Conservation (phyloP, 2,888 invertebrate genomes). For the Cartodere bifasciata region DNA sequence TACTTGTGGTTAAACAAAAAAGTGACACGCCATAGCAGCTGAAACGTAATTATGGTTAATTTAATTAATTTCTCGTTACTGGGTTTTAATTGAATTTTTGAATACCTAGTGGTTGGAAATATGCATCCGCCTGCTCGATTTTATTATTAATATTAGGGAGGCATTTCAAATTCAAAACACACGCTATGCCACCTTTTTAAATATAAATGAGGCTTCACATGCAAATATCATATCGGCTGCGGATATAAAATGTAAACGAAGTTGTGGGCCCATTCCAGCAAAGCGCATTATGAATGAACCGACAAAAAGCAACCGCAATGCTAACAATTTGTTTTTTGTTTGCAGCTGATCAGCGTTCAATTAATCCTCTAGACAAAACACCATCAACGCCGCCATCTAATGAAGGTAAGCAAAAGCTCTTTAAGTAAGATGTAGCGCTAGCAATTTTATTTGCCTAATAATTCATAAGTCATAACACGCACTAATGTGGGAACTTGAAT, state of each 20-base stretch:
- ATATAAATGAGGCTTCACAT: constrained; percentile 5
- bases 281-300: too few species aligned
- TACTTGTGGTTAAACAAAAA: too few species aligned
- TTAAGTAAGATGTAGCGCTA: constrained; percentile 2
- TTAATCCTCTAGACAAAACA: constrained; percentile 54
- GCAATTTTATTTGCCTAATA: too few species aligned
- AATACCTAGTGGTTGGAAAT: constrained; percentile 17
- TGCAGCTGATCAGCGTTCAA: constrained; percentile 40
- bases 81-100: constrained; percentile 17
- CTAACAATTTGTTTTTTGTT: too few species aligned
- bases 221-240: constrained; percentile 3
- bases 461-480: too few species aligned
- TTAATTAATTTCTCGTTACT: too few species aligned
- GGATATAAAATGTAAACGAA: too few species aligned
- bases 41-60: too few species aligned
- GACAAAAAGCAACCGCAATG: too few species aligned
- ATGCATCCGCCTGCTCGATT: constrained; percentile 11
- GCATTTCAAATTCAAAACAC: constrained; percentile 1
- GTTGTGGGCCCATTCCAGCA: too few species aligned
- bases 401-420: constrained; percentile 41
- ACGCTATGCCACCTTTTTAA: constrained; percentile 4
- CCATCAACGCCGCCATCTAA: constrained; percentile 66
- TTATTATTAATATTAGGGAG: constrained; percentile 1
- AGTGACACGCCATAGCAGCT: too few species aligned
- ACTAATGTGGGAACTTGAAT: too few species aligned